phyloP scores from a whole-genome alignment of 2,797 vertebrate genomes.

The Eutrigla gurnardus region DNA sequence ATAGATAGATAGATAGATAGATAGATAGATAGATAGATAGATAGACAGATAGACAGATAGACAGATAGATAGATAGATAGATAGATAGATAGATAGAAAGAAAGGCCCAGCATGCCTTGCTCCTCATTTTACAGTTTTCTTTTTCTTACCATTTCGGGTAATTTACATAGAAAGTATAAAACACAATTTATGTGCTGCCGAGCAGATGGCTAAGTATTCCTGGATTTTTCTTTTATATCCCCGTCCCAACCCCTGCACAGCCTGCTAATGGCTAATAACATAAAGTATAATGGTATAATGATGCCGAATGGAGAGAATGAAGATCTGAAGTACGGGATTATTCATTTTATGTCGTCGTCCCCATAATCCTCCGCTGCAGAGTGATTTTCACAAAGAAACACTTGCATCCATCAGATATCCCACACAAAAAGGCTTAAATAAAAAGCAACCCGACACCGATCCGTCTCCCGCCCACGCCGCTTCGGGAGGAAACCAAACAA shows the following conservation, averaged over 20 bases:
- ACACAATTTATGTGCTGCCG: conserved; percentile 39
- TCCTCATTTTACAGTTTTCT: conserved; percentile 14
- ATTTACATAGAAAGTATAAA: conserved; percentile 48
- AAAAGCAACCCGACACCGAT: conserved; percentile 55
- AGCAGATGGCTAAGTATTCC: conserved; percentile 62
- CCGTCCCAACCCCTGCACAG: conserved; percentile 28
- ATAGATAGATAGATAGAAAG: too few species aligned
- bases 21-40: too few species aligned
- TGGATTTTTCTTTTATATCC: conserved; percentile 43
- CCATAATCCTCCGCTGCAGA: conserved; percentile 16
- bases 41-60: too few species aligned
- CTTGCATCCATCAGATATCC: conserved; percentile 12
- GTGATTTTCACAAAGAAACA: conserved; percentile 10
- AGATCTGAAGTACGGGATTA: conserved; percentile 24
- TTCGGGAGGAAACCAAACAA: conserved; percentile 56
- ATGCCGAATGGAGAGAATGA: conserved; percentile 37
- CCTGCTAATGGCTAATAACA: conserved; percentile 60
- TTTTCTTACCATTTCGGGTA: conserved; percentile 38
- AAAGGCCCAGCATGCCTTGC: conserved; percentile 29
- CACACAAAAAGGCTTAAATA: conserved; percentile 33
- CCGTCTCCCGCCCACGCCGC: conserved; percentile 52
- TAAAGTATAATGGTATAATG: conserved; percentile 54
- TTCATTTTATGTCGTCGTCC: conserved; percentile 18
- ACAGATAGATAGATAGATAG: too few species aligned
- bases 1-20: too few species aligned